Evolutionary conservation across 2,113 vertebrate genomes (phyloP), one percentile per base, ranked within the genome.

Genomic region (Myotis yumanensis): DNA sequence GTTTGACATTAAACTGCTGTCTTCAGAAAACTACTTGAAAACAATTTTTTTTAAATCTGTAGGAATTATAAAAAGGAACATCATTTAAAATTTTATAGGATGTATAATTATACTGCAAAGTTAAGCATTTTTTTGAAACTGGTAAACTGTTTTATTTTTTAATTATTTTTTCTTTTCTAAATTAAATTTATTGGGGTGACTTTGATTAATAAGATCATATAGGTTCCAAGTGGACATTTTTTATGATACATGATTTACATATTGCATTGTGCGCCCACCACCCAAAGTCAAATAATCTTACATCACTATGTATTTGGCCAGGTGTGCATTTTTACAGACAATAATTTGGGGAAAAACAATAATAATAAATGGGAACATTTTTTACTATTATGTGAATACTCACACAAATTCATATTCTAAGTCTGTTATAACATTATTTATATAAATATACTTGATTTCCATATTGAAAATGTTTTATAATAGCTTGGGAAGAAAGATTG

Each of bases 381-480:
- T 59, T 94, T 25, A 71, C 52, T 72, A 84, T 51, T 83, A 52
- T 23, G 35, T 7, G 7, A 90, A 91, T 95, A 37, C 16, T 94
- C 40, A 84, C 20, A 90, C n/a, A 93, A 90, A 95, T 89, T 96
- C 40, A 92, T 91, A 94, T 76, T 84, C 4, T 66, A 66, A 35
- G 4, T 68, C 16, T 94, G 3, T 75, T 68, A 77, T 51, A 72
- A 82, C 40, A 69, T 89, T 95, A 94, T 95, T 95, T 96, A 94
- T 52, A 91, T 93, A 92, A 97, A 90, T 75, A 86, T 73, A 5
- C 22, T 96, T 96, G 48, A 93, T 91, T 93, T 95, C 52, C 51
- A 72, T 85, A 22, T 79, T 90, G 22, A 72, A 77, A 84, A 84
- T 66, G 20, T 79, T 11, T 89, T 94, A 48, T 82, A 86, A 87